Base-by-base conservation (phyloP, 2,113 vertebrate species). In the Genyomyrus donnyi region DNA sequence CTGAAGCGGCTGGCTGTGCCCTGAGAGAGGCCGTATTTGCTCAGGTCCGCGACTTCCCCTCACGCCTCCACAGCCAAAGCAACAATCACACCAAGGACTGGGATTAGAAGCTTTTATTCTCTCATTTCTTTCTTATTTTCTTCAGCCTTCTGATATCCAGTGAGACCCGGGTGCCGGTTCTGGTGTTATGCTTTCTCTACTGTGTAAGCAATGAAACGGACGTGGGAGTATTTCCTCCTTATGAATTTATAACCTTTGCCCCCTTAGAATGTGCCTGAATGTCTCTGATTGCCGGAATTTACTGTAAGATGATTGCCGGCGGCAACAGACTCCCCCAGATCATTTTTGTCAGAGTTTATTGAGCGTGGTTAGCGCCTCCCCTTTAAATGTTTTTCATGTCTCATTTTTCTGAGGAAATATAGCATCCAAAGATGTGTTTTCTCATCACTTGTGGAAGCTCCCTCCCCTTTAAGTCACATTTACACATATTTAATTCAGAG, bases 401-500 rank as follows among this genome's bases (percentile, higher is more conserved):
- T 8, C 8, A 19, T 19, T 84, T 84, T 84, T 84, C 5, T 48
- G 80, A n/a, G 27, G 24, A 24, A 42, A 50, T 39, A 89, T 9
- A n/a, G 88, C 21, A 56, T 15, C 31, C 31, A 35, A 85, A n/a
- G 46, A 31, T 50, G 66, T 52, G 46, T 88, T 21, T 49, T 13
- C 62, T 39, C 4, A 0, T 53, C 5, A 24, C 24, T 13, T 48
- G 24, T 24, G 45, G 45, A n/a, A 24, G 21, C 8, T 24, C 21
- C 45, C 17, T 19, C 15, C 66, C 35, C 21, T 8, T 21, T 31
- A 11, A 89, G 74, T 42, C 15, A 62, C 89, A 85, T 84, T 89
- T 66, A 85, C n/a, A 39, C 83, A 48, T 42, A 27, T 86, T 85
- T 27, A 85, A 85, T 90, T 85, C 80, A 85, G 50, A 90, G 35